Percentiles rank a stretch among this genome's conserved stretches.
Conservation (phyloP, 2,888 invertebrate genomes). For the Chymomyza fuscimana region DNA sequence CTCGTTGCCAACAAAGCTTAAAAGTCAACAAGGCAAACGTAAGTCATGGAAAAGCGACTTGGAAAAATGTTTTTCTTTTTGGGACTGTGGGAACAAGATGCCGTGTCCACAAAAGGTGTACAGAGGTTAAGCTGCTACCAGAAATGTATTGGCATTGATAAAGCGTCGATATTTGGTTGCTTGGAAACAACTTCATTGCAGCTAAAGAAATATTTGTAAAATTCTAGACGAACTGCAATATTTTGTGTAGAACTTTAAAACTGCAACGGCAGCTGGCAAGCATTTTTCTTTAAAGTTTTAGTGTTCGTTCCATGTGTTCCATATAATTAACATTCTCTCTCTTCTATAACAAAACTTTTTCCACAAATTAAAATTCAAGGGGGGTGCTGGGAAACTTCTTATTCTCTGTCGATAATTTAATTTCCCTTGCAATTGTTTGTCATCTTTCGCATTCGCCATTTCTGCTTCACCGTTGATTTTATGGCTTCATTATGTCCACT, state of each 20-base stretch:
- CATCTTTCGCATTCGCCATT: background rate
- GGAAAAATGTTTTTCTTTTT: background rate
- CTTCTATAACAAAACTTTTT: background rate
- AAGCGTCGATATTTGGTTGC: background rate
- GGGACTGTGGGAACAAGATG: background rate
- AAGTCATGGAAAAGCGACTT: background rate
- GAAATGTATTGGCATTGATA: background rate
- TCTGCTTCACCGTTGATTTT: background rate
- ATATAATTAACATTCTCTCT: background rate
- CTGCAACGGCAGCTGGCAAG: background rate
- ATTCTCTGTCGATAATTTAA: background rate
- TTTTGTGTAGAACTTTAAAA: background rate
- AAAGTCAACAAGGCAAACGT: conserved; percentile 1
- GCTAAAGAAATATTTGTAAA: background rate
- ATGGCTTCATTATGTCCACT: conserved; percentile 2
- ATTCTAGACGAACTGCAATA: background rate
- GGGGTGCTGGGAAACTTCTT: background rate
- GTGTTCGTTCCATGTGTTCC: background rate
- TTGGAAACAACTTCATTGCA: background rate
- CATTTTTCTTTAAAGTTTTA: background rate
- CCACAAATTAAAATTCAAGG: background rate
- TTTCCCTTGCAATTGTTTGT: background rate
- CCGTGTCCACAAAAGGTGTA: background rate
- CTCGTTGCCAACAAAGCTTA: background rate
- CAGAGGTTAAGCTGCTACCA: background rate